Conservation (phyloP, 2,113 vertebrate genomes). For the Numenius arquata region DNA sequence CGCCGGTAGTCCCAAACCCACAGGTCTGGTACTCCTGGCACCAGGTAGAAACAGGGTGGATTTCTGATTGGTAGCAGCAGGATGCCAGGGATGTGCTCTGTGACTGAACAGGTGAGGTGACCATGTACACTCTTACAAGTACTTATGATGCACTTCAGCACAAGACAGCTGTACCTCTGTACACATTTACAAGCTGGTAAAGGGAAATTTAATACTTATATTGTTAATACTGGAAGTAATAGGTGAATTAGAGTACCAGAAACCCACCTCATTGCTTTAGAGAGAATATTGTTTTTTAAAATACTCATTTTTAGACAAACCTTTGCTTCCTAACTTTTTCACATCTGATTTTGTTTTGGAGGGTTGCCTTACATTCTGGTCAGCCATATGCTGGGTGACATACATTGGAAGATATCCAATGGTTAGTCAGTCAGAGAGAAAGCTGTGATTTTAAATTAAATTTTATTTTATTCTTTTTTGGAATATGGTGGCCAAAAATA, state of each 20-base stretch:
- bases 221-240: not conserved
- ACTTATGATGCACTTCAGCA: not conserved
- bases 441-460: not conserved
- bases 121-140: not conserved
- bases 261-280: not conserved
- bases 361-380: slow-evolving; percentile 52
- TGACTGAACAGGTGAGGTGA: not conserved
- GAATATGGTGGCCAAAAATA: not conserved
- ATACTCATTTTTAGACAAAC: not conserved
- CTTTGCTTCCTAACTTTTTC: slow-evolving; percentile 21
- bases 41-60: not conserved
- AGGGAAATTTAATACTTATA: not conserved
- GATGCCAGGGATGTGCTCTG: not conserved
- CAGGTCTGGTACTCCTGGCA: not conserved
- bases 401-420: slow-evolving; percentile 9
- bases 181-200: not conserved
- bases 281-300: not conserved
- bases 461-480: not conserved
- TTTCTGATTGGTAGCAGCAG: not conserved
- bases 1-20: not conserved
- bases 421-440: slow-evolving; percentile 17
- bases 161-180: not conserved
- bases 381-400: slow-evolving; percentile 55
- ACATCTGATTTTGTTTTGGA: slow-evolving; percentile 41
- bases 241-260: not conserved